Evolutionary conservation across 2,888 invertebrate species (phyloP), one percentile per base, ranked within the genome.

Genomic region (Ormyrus labotus): DNA sequence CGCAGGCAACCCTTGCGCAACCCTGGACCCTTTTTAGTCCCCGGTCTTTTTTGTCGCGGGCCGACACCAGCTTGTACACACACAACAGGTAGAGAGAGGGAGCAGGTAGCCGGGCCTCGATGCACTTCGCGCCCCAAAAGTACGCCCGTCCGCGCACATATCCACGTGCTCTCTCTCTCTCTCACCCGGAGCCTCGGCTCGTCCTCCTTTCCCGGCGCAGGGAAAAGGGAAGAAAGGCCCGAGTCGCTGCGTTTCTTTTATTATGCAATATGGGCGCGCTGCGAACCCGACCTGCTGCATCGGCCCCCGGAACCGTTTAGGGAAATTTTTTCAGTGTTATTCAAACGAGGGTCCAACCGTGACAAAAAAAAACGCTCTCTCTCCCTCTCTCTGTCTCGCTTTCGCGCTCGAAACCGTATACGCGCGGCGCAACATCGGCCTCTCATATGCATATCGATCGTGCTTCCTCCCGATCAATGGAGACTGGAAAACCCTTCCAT

Each of bases 271-370:
- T 45, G n/a, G 83, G 85, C 85, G 68, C 34, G 34, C 34, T 34
- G 53, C 68, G 60, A 84, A 85, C 84, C 83, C 83, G 85, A 85
- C 87, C 89, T 87, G 87, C 47, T 51, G 9, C 69, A 47, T 68
- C 74, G 64, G 69, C 19, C 75, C 78, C 79, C 72, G 88, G 85
- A 88, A 90, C 89, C 90, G 89, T 90, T 90, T 90, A 90, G 90
- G 89, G 85, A 90, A 90, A 90, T 90, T 90, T 87, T 87, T 86
- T 84, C 85, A 88, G 86, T 90, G 89, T 90, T 90, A 90, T 90
- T 89, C 89, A 90, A 90, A 90, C 89, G 88, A 90, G 89, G 87
- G 85, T 85, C 88, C 86, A 87, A 88, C 86, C 86, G 89, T 87
- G 86, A 74, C 80, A 65, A 76, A 81, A 76, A 76, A 83, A 71